A percentile compares a stretch with the other conserved stretches of the same genome.
Evolutionary conservation across 1,140 invertebrate genomes (phyloP).

Genomic region (Physella acuta): DNA sequence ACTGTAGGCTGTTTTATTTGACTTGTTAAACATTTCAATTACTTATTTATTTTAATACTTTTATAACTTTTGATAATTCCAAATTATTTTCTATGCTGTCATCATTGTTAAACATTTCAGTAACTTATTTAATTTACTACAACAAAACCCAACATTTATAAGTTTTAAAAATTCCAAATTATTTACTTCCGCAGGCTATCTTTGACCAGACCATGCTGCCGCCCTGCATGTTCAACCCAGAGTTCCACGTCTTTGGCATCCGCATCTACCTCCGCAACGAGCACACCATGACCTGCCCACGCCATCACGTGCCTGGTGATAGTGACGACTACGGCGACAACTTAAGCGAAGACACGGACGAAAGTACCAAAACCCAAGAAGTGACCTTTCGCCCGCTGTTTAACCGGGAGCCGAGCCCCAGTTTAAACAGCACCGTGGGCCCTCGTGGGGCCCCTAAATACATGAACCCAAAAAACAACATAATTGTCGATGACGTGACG

Average conservation of each 20-base stretch:
- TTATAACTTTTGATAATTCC: too few species aligned
- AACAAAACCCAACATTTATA: too few species aligned
- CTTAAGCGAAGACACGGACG: not conserved
- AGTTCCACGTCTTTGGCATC: conserved; percentile 43
- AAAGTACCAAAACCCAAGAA: conserved; percentile 7
- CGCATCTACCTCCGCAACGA: conserved; percentile 42
- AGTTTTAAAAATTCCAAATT: too few species aligned
- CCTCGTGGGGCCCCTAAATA: conserved; percentile 4
- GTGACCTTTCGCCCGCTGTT: conserved; percentile 21
- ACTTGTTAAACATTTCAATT: too few species aligned
- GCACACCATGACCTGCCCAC: conserved; percentile 37
- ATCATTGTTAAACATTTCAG: too few species aligned
- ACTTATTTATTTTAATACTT: too few species aligned
- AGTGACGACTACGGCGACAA: conserved; percentile 7
- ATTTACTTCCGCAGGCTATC: conserved; percentile 36
- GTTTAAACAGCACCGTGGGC: not conserved
- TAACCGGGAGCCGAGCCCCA: not conserved
- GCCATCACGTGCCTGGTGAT: not conserved
- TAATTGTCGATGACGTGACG: conserved; percentile 13
- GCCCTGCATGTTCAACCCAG: conserved; percentile 43
- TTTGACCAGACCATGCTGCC: conserved; percentile 43
- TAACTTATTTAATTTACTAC: too few species aligned
- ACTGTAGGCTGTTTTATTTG: too few species aligned
- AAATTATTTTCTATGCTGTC: too few species aligned
- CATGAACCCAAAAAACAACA: conserved; percentile 5